Evolutionary conservation across 2,888 invertebrate genomes (phyloP).

Genomic region (Plagodis dolabraria): DNA sequence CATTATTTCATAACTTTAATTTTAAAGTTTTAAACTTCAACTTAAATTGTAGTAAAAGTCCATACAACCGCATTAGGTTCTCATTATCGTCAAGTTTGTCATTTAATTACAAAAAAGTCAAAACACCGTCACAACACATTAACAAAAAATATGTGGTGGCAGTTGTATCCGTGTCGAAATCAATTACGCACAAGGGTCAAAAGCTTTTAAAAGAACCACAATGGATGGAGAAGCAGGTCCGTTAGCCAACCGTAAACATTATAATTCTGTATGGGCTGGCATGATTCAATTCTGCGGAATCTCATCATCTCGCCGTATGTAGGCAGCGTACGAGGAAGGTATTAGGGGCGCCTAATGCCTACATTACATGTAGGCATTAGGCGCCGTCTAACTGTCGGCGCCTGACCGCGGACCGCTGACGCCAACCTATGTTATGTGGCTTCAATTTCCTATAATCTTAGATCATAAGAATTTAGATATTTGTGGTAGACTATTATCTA

Average conservation of each 20-base stretch:
- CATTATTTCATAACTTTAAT: no score
- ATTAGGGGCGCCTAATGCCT: slow-evolving; percentile 48
- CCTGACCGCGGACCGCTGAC: slow-evolving; percentile 45
- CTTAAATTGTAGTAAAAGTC: no score
- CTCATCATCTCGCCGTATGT: slow-evolving; percentile 28
- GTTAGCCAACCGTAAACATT: slow-evolving; percentile 18
- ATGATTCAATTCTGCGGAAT: slow-evolving; percentile 23
- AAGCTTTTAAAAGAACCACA: neutral
- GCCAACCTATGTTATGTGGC: slow-evolving; percentile 33
- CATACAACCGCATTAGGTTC: no score
- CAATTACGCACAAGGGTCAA: neutral
- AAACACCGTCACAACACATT: no score
- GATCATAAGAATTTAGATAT: no score
- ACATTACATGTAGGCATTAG: slow-evolving; percentile 37
- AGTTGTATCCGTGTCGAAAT: neutral
- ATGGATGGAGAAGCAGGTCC: slow-evolving; percentile 2
- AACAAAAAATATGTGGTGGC: no score
- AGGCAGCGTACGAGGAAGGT: slow-evolving; percentile 50
- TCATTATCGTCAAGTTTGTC: no score
- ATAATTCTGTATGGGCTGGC: slow-evolving; percentile 13
- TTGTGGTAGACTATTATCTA: no score
- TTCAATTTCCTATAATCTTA: slow-evolving; percentile 8
- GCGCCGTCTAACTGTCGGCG: slow-evolving; percentile 50
- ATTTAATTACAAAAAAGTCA: no score
- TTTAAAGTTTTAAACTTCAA: no score